These are phyloP conservation scores for Spodoptera litura DNA, from an alignment of 1,140 invertebrate species.

Conservation along the genomic window DNA sequence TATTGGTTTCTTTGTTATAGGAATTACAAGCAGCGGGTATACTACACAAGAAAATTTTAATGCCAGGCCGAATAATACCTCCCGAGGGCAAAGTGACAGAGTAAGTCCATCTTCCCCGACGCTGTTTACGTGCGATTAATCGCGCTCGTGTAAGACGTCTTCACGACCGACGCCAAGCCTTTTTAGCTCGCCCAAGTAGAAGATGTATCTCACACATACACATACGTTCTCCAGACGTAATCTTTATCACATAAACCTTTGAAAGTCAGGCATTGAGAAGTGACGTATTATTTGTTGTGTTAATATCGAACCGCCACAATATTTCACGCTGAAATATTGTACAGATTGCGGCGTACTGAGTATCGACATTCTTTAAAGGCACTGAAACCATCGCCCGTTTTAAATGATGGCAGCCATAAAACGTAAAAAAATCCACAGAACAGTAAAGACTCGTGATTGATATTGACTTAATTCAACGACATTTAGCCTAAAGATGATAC, in stretches of 20 bases:
- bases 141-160: conserved; percentile 47
- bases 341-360: not conserved
- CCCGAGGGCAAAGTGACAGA: conserved; percentile 66
- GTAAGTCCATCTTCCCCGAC: conserved; percentile 64
- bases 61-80: conserved; percentile 75
- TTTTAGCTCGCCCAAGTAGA: conserved; percentile 48
- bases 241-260: conserved; percentile 42
- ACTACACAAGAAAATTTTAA: conserved; percentile 75
- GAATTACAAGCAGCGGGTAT: conserved; percentile 67
- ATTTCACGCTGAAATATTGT: conserved; percentile 31
- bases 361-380: conserved; percentile 33
- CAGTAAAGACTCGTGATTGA: conserved; percentile 49
- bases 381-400: conserved; percentile 2
- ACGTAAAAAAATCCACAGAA: conserved; percentile 47
- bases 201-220: conserved; percentile 40
- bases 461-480: conserved; percentile 46
- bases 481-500: conserved; percentile 48
- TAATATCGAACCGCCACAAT: conserved; percentile 24
- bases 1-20: conserved; percentile 67
- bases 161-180: conserved; percentile 39
- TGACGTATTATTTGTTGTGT: conserved; percentile 33
- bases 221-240: conserved; percentile 21
- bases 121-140: conserved; percentile 54
- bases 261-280: conserved; percentile 29
- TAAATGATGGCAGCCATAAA: conserved; percentile 35